These are phyloP conservation scores for Drosophila tripunctata DNA, from an alignment of 2,888 invertebrate species.

Conservation along the genomic window DNA sequence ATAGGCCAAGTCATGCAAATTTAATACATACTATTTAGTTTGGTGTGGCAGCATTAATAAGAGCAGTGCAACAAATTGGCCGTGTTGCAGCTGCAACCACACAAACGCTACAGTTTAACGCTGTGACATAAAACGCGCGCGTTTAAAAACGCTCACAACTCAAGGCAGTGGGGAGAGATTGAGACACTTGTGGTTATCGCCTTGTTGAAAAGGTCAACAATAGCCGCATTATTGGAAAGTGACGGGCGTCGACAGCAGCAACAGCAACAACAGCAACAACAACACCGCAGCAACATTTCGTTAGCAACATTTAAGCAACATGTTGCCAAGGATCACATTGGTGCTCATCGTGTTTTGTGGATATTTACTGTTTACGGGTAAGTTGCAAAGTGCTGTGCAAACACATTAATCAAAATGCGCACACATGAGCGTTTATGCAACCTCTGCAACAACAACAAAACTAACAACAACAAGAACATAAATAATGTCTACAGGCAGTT, in stretches of 20 bases:
- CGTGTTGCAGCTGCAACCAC: slow-evolving; percentile 25
- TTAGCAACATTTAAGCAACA: slow-evolving; percentile 55
- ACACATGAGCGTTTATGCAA: slow-evolving; percentile 40
- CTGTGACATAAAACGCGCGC: slow-evolving; percentile 12
- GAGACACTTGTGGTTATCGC: slow-evolving; percentile 25
- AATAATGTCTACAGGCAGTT: slow-evolving; percentile 43
- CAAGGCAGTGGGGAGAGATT: slow-evolving; percentile 2
- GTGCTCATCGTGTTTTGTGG: slow-evolving; percentile 82
- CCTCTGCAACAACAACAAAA: slow-evolving; percentile 30
- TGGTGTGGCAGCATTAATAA: slow-evolving; percentile 32
- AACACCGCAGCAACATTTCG: slow-evolving; percentile 20
- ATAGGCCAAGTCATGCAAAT: slow-evolving; percentile 52
- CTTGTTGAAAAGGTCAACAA: slow-evolving; percentile 40
- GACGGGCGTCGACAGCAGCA: slow-evolving; percentile 14
- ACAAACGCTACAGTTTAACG: slow-evolving; percentile 13
- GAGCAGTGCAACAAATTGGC: slow-evolving; percentile 14
- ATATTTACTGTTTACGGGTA: slow-evolving; percentile 83
- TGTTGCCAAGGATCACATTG: slow-evolving; percentile 82
- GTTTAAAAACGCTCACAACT: slow-evolving; percentile 24
- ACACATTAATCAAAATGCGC: slow-evolving; percentile 55
- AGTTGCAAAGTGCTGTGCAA: slow-evolving; percentile 51
- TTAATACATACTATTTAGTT: slow-evolving; percentile 30
- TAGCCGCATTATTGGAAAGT: slow-evolving; percentile 17
- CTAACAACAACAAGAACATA: slow-evolving; percentile 35
- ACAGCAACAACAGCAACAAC: slow-evolving; percentile 1